A percentile compares a stretch with the other conserved stretches of the same genome.
phyloP scores from a whole-genome alignment of 2,797 vertebrate species.

The Glyptemys insculpta region DNA sequence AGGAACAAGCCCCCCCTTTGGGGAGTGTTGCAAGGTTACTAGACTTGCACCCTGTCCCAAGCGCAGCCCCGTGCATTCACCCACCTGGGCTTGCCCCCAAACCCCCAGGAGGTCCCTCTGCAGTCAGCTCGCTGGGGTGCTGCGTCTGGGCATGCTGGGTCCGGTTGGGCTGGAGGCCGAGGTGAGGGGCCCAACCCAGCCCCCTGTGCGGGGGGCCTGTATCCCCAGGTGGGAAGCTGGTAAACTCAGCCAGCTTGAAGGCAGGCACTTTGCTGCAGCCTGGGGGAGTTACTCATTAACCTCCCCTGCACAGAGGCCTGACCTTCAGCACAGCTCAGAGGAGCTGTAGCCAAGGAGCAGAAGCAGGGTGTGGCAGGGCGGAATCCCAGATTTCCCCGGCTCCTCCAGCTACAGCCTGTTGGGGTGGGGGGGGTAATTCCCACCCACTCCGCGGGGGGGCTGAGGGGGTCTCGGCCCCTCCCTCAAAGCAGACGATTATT shows the following conservation, averaged over 20 bases:
- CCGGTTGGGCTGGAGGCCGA: not conserved
- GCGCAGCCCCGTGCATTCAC: not conserved
- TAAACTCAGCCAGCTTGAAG: not conserved
- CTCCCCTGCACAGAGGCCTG: not conserved
- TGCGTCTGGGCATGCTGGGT: too few relatives aligned
- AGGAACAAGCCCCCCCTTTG: not conserved
- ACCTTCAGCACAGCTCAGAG: not conserved
- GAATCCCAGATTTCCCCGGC: not conserved
- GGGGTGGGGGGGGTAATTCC: not conserved
- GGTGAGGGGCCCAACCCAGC: not conserved
- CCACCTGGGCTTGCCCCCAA: not conserved
- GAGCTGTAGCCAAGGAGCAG: not conserved
- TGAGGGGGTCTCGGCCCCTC: not conserved
- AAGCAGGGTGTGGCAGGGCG: not conserved
- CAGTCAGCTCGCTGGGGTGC: too few relatives aligned
- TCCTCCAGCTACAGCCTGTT: too few relatives aligned
- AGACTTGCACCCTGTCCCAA: not conserved
- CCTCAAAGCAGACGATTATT: not conserved
- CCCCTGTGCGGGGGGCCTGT: not conserved
- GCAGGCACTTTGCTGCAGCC: too few relatives aligned
- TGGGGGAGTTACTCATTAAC: not conserved
- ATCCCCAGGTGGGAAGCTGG: not conserved
- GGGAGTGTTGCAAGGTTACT: not conserved
- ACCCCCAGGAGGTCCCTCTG: not conserved
- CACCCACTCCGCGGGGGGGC: rapidly evolving